Evolutionary conservation across 2,113 vertebrate genomes (phyloP), one percentile per base, ranked within the genome.

Genomic region (Tupaia chinensis): DNA sequence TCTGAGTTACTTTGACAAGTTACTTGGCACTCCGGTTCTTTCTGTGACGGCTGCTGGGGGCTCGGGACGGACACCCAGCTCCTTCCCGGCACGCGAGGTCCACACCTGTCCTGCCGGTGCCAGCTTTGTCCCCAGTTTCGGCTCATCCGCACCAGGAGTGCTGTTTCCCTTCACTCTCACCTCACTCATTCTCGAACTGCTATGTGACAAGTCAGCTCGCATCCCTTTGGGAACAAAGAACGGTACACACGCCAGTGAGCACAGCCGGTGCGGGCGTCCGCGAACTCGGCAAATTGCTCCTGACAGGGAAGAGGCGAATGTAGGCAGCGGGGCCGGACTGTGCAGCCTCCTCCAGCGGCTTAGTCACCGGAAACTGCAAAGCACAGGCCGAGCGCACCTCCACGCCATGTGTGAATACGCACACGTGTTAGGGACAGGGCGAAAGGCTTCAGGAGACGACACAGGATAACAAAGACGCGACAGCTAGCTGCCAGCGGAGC

Each of bases 101-200:
- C 4, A 6, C 0, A 16, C 34, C 79, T 4, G 5, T 3, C 0
- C 7, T 0, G 3, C 0, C 1, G 0, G 11, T 0, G 15, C 54
- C 7, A 9, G 5, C 22, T 10, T 5, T 22, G 7, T 11, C 5
- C 23, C 56, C 8, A 17, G 65, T 14, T 65, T 61, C 20, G 0
- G 7, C 20, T 76, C 53, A 0, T 27, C 32, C 56, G 12, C 56
- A 14, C 2, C 9, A 3, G 4, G 11, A 61, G 58, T 9, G 20
- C 1, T 14, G 54, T 29, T 20, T 10, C 25, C 61, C 78, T 66
- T 44, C 15, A 19, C 6, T 7, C 56, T 5, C 60, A 19, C 12
- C 27, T 63, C 23, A 0, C 10, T 66, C 22, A 15, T 8, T 23
- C 58, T 15, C n/a, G 53, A 83, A 73, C 6, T 14, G n/a, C 17